Evolutionary conservation across 2,797 vertebrate species (phyloP), one percentile per base, ranked within the genome.

Genomic region (Amphiprion clarkii): DNA sequence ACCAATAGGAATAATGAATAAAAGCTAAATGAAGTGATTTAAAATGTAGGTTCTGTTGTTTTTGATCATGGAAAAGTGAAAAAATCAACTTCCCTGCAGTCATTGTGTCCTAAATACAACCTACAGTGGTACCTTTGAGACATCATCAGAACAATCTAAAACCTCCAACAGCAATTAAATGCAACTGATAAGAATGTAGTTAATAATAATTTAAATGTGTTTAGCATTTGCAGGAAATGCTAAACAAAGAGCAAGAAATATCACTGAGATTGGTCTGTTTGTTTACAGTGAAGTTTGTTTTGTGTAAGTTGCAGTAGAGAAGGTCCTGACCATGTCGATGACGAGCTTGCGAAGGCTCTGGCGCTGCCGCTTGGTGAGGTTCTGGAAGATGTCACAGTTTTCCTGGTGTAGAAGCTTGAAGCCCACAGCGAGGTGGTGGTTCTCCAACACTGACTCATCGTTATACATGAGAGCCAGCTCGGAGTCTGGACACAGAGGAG

Each of bases 391-490:
- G 94, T 99, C 98, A 52, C 98, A 98, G 93, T 98, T 96, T 60
- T 99, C 98, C 86, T 97, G 98, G 78, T 99, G 98, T 8, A 99
- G 93, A 44, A 99, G 95, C 55, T 99, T 99, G 93, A 99, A 99
- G 36, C 98, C 98, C 64, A 99, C 98, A 0, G 98, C 98, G 0
- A 99, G 95, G 74, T 99, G 98, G 74, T 99, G 98, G 89, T 99
- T 99, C 95, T 99, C 98, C 90, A 99, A 75, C 54, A 99, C 98
- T 0, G 98, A 99, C 48, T 98, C 98, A 0, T 99, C 98, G 0
- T 99, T 99, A 82, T 99, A 99, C 98, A 99, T 99, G 78, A 99
- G 94, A 36, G 98, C 98, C 82, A 99, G 93, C 75, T 99, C 98
- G 0, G 98, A 99, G 94, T 99, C 98, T 99, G 68, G 51, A 63